Percentiles rank a stretch among this genome's conserved stretches.
Evolutionary conservation across 1,140 invertebrate genomes (phyloP).

Genomic region (Hestina assimilis): DNA sequence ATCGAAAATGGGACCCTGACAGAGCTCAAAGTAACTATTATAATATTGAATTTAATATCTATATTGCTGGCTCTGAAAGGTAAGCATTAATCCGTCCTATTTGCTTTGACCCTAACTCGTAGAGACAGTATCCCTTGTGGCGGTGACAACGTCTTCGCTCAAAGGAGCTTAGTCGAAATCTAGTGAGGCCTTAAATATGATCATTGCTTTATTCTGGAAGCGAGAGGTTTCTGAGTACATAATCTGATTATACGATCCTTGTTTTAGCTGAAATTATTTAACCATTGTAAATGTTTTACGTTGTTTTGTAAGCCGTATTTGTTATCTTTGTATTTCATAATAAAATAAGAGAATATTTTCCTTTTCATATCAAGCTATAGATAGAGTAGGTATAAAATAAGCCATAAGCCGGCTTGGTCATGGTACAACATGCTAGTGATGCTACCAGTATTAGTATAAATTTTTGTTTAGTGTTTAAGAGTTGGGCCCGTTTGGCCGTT

Average conservation of each 20-base stretch:
- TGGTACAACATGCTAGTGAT: too few species aligned
- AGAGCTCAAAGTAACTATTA: conserved; percentile 2
- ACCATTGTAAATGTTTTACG: conserved; percentile 4
- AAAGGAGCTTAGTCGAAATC: conserved; percentile 54
- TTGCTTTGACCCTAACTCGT: conserved; percentile 41
- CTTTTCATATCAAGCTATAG: too few species aligned
- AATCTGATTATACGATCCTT: conserved; percentile 23
- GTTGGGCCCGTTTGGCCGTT: too few species aligned
- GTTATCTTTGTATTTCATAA: too few species aligned
- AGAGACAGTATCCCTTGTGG: conserved; percentile 38
- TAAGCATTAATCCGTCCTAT: conserved; percentile 36
- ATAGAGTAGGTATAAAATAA: too few species aligned
- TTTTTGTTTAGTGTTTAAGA: too few species aligned
- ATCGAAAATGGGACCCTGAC: background rate
- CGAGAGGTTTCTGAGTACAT: conserved; percentile 4
- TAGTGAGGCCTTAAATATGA: conserved; percentile 45
- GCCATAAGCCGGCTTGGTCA: too few species aligned
- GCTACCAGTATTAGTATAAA: too few species aligned
- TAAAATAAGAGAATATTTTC: too few species aligned
- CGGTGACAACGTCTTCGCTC: conserved; percentile 37
- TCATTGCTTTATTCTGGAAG: conserved; percentile 30
- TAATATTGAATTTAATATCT: conserved; percentile 20
- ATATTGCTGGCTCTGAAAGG: conserved; percentile 15
- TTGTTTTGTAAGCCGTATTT: too few species aligned
- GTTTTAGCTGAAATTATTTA: conserved; percentile 12